phyloP scores from a whole-genome alignment of 2,888 invertebrate genomes.

The Drosophila rellima region DNA sequence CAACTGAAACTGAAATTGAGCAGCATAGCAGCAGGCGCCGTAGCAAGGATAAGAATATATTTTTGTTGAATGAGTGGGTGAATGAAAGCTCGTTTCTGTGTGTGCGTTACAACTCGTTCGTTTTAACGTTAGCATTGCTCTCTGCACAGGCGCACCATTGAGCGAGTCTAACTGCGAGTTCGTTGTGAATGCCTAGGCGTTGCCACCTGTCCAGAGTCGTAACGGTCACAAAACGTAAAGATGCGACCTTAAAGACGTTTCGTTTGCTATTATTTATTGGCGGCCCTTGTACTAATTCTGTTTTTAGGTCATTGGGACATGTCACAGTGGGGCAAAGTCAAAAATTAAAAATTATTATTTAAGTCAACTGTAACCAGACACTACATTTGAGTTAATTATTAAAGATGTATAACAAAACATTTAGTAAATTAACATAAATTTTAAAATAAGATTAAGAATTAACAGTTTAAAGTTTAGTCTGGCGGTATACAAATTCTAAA shows the following conservation, averaged over 20 bases:
- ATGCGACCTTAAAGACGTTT: slow-evolving; percentile 33
- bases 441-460: no score
- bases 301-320: slow-evolving; percentile 61
- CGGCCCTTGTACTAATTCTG: slow-evolving; percentile 15
- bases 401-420: no score
- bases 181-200: slow-evolving; percentile 55
- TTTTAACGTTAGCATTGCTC: slow-evolving; percentile 48
- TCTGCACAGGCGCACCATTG: slow-evolving; percentile 55
- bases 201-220: slow-evolving; percentile 38
- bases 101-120: slow-evolving; percentile 57
- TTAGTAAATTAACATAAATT: no score
- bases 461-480: no score
- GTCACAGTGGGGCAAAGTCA: slow-evolving; percentile 36
- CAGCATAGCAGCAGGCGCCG: slow-evolving; percentile 34
- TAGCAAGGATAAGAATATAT: slow-evolving; percentile 62
- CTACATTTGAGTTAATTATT: no score
- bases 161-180: slow-evolving; percentile 43
- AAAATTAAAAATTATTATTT: no score
- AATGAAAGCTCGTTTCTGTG: slow-evolving; percentile 53
- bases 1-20: slow-evolving; percentile 67
- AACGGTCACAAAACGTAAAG: slow-evolving; percentile 19
- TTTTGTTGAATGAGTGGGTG: slow-evolving; percentile 78
- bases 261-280: slow-evolving; percentile 44
- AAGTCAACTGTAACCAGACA: no score
- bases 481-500: no score